Conservation (phyloP, 2,113 vertebrate genomes). For the Cyprinodon variegatus region DNA sequence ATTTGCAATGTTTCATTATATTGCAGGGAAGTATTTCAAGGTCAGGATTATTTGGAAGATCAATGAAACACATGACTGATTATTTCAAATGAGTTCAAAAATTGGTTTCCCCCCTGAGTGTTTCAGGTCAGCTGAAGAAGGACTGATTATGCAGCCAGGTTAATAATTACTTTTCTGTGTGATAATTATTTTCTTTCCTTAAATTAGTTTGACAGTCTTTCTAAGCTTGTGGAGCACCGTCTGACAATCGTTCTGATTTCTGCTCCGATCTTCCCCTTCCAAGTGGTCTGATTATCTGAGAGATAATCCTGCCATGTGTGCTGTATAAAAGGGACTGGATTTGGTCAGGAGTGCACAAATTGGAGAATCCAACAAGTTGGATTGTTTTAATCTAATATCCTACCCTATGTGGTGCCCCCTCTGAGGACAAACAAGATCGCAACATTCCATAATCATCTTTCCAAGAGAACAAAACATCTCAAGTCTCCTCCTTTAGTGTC, state of each 20-base stretch:
- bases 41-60: constrained; percentile 21
- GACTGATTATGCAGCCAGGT: constrained; percentile 29
- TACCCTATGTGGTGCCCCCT: no score
- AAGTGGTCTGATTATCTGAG: no score
- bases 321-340: no score
- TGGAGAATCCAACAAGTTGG: no score
- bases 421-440: no score
- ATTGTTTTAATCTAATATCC: no score
- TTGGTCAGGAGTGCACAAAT: no score
- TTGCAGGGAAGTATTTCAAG: background rate
- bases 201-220: constrained; percentile 45
- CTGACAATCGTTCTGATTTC: constrained; percentile 6
- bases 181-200: constrained; percentile 22
- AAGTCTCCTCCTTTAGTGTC: no score
- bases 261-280: no score
- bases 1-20: background rate
- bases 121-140: constrained; percentile 32
- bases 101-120: constrained; percentile 47
- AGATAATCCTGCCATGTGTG: no score
- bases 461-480: no score
- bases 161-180: constrained; percentile 50
- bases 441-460: no score
- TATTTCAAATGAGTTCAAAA: constrained; percentile 56
- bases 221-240: constrained; percentile 56
- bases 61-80: constrained; percentile 50